Percentiles rank a stretch among this genome's conserved stretches.
phyloP scores from a whole-genome alignment of 2,888 invertebrate species.

The Philaethria dido region DNA sequence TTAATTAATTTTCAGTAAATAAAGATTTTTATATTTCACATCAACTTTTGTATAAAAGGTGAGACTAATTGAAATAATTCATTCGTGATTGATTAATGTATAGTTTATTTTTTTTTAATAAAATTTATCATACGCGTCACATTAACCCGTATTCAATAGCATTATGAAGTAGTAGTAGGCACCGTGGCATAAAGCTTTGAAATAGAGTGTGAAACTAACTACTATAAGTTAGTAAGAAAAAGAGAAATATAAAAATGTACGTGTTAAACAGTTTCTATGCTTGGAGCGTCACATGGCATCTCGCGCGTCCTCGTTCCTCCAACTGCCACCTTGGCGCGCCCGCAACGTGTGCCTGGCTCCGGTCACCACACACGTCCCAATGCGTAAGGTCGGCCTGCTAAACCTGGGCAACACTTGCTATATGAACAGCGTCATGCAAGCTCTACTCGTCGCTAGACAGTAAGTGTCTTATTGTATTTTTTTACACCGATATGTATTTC shows the following conservation, averaged over 20 bases:
- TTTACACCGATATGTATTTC: neutral
- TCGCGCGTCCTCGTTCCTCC: constrained; percentile 61
- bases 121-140: no score
- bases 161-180: no score
- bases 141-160: no score
- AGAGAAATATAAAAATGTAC: neutral
- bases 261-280: constrained; percentile 57
- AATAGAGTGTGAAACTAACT: no score
- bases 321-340: constrained; percentile 61
- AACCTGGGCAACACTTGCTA: constrained; percentile 96
- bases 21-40: neutral
- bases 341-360: constrained; percentile 51
- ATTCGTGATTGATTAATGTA: no score
- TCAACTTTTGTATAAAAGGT: no score
- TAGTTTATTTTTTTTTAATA: no score
- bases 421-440: constrained; percentile 94
- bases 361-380: constrained; percentile 52
- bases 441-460: constrained; percentile 91
- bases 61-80: no score
- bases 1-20: neutral
- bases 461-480: constrained; percentile 61
- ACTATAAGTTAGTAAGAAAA: no score
- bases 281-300: constrained; percentile 75
- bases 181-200: no score
- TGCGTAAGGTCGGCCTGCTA: constrained; percentile 87